These are phyloP conservation scores for Syngnathus rostellatus DNA, from an alignment of 2,797 vertebrate species.

Conservation along the genomic window DNA sequence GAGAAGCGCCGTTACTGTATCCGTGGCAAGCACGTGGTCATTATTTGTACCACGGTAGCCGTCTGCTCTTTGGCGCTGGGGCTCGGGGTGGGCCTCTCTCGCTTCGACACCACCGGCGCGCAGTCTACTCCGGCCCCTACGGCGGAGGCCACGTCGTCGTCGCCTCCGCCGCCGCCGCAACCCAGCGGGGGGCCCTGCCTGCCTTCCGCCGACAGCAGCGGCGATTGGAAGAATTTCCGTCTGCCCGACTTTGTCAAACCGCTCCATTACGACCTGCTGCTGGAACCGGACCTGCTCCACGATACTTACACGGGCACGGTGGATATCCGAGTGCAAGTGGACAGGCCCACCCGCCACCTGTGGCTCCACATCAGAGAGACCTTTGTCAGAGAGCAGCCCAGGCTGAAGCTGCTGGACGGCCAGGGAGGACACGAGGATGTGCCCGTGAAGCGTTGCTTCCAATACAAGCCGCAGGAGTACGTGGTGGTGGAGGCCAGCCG, in stretches of 20 bases:
- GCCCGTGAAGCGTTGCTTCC: conserved; percentile 74
- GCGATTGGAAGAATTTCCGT: conserved; percentile 80
- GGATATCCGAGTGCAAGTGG: conserved; percentile 66
- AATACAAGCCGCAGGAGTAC: conserved; percentile 76
- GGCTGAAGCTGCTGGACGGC: conserved; percentile 24
- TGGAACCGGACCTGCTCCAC: conserved; percentile 72
- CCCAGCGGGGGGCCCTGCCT: conserved; percentile 60
- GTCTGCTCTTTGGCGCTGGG: conserved; percentile 79
- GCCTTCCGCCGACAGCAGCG: conserved; percentile 61
- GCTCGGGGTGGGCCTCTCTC: conserved; percentile 78
- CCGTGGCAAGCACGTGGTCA: conserved; percentile 68
- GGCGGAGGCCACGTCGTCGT: conserved; percentile 14
- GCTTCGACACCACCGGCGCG: conserved; percentile 33
- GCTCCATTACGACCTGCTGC: conserved; percentile 79
- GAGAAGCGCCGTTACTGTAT: conserved; percentile 74
- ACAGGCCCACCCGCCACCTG: conserved; percentile 60
- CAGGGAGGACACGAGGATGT: conserved; percentile 32
- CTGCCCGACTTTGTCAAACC: conserved; percentile 77
- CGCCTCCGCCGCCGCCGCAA: conserved; percentile 14
- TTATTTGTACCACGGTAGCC: conserved; percentile 72
- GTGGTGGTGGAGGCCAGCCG: conserved; percentile 75
- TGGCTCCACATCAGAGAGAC: conserved; percentile 91
- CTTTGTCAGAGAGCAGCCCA: conserved; percentile 63
- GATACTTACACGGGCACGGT: conserved; percentile 80
- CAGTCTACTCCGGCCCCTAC: conserved; percentile 22